phyloP scores from a whole-genome alignment of 2,797 vertebrate genomes.

The Ctenosaura bakeri region DNA sequence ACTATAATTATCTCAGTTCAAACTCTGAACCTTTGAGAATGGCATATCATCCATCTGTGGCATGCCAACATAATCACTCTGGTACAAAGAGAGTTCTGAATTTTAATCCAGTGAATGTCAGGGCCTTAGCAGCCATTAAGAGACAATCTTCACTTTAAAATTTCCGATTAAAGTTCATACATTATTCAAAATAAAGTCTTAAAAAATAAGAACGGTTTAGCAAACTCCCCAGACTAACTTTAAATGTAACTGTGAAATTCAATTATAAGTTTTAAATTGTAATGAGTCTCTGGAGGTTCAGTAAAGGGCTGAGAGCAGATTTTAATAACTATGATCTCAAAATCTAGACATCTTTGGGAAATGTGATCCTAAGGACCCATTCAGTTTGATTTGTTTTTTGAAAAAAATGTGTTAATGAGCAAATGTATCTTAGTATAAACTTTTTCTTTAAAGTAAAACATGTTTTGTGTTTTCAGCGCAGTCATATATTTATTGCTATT shows the following conservation, averaged over 20 bases:
- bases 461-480: constrained; percentile 50
- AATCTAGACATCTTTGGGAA: constrained; percentile 42
- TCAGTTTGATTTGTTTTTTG: constrained; percentile 40
- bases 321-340: constrained; percentile 61
- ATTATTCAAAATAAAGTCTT: constrained; percentile 33
- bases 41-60: constrained; percentile 7
- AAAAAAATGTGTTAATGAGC: not conserved
- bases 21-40: constrained; percentile 23
- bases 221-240: constrained; percentile 30
- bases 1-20: constrained; percentile 17
- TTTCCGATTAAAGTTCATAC: constrained; percentile 1
- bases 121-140: constrained; percentile 8
- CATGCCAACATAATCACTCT: not conserved
- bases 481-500: constrained; percentile 51
- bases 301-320: constrained; percentile 20
- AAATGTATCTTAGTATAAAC: not conserved
- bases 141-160: constrained; percentile 15
- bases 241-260: constrained; percentile 28
- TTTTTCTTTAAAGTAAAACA: constrained; percentile 33
- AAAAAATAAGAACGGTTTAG: constrained; percentile 14
- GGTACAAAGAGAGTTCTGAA: constrained; percentile 11
- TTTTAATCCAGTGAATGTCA: not conserved
- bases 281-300: constrained; percentile 46
- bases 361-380: constrained; percentile 52
- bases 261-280: constrained; percentile 49